Evolutionary conservation across 2,888 invertebrate species (phyloP), one percentile per base, ranked within the genome.

Genomic region (Caenorhabditis auriculariae): DNA sequence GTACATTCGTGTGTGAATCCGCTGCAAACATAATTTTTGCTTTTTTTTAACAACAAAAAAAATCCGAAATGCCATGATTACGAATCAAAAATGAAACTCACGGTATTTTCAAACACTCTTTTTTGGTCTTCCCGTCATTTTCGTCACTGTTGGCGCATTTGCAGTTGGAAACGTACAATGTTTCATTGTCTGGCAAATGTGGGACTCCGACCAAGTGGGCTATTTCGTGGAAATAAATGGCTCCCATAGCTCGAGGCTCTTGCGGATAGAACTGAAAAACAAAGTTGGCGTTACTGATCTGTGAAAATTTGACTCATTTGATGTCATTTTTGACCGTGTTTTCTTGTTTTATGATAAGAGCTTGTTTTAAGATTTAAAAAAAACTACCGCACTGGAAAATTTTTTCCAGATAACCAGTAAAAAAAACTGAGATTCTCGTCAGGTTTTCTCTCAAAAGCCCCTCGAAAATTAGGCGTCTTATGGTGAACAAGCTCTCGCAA

Each of bases 1-100:
- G 79, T 77, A 53, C 79, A 79, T 39, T 78, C 75, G 58, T 79
- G 79, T 41, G 80, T 79, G 52, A 76, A 79, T 3, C 78, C 79
- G 17, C 78, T 78, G 62, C 54, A 76, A 70, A 19, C 17, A 15
- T n/a, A 9, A 9, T 28, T 38, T 26, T 5, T 47, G 17, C 19
- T 29, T n/a, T 19, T 54, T n/a, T 12, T 7, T 38, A 39, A n/a
- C 15, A 24, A 52, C 23, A 53, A 7, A 0, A 12, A 53, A 17
- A 28, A 17, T 23, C n/a, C 23, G 19, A 24, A 51, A 4, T 26
- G 28, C n/a, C 35, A 32, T 12, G n/a, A 32, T 12, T n/a, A 32
- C n/a, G 35, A n/a, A 12, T 32, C 35, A 9, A 9, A 32, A 12
- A 9, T 32, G 26, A 19, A 19, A 55, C 67, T 66, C 46, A 76